Evolutionary conservation across 2,113 vertebrate genomes (phyloP).

Genomic region (Leptobrachium leishanense): DNA sequence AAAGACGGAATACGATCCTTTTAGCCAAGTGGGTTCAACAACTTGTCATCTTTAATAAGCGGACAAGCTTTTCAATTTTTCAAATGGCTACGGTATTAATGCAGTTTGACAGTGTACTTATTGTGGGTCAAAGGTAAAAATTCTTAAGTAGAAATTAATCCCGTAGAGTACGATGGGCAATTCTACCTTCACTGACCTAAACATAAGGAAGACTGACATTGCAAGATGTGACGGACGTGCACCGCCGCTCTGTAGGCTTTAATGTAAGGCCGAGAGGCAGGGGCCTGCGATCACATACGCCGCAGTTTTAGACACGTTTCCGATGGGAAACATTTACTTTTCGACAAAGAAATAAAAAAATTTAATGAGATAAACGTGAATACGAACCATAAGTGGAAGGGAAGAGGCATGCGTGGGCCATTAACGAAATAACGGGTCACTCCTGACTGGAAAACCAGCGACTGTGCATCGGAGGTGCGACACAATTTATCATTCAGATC

Average conservation of each 20-base stretch:
- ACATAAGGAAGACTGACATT: conserved; percentile 10
- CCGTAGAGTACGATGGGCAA: conserved; percentile 23
- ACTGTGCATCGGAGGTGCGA: too few relatives aligned
- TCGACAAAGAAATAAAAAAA: too few relatives aligned
- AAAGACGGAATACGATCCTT: neutral
- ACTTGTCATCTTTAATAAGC: conserved; percentile 35
- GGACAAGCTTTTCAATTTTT: conserved; percentile 37
- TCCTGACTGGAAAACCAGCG: too few relatives aligned
- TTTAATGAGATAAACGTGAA: too few relatives aligned
- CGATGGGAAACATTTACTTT: too few relatives aligned
- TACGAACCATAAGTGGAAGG: too few relatives aligned
- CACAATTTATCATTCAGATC: too few relatives aligned
- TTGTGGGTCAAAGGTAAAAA: conserved; percentile 31
- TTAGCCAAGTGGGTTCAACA: conserved; percentile 28
- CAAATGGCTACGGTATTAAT: conserved; percentile 34
- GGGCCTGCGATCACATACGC: neutral
- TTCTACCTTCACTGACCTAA: conserved; percentile 30
- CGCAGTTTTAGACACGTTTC: too few relatives aligned
- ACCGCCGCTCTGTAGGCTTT: neutral
- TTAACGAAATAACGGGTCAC: too few relatives aligned
- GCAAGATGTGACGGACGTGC: conserved; percentile 8
- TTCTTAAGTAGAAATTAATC: conserved; percentile 40
- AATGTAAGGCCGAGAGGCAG: neutral
- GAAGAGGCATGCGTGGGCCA: too few relatives aligned
- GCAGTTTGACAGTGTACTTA: conserved; percentile 36